phyloP scores from a whole-genome alignment of 2,888 invertebrate genomes.

The Sesia apiformis region DNA sequence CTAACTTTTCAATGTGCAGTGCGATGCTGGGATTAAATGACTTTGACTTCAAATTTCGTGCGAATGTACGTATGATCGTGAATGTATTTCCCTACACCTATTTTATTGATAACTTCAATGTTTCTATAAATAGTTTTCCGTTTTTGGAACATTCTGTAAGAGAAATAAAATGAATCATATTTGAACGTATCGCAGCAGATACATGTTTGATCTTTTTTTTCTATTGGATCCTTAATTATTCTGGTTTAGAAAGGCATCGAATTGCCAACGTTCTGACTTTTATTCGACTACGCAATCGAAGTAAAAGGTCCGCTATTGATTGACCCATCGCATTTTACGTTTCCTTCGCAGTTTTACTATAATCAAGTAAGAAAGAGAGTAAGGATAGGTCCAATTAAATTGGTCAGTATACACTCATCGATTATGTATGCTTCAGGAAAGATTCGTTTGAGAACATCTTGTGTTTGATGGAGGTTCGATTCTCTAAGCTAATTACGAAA shows the following conservation, averaged over 20 bases:
- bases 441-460: background rate
- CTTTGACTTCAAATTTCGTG: no score
- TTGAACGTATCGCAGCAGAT: no score
- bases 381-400: slow-evolving; percentile 1
- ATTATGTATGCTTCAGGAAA: background rate
- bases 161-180: no score
- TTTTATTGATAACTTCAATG: no score
- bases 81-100: no score
- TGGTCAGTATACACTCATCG: background rate
- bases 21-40: no score
- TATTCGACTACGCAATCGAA: slow-evolving; percentile 19
- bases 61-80: no score
- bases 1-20: no score
- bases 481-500: background rate
- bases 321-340: background rate
- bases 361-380: background rate
- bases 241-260: background rate
- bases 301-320: slow-evolving; percentile 21
- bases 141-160: no score
- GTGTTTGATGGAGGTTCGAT: background rate
- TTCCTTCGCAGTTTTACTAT: background rate
- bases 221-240: no score
- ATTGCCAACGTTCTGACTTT: slow-evolving; percentile 5
- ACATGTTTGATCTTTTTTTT: no score
- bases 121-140: no score